A percentile compares a stretch with the other conserved stretches of the same genome.
Evolutionary conservation across 2,113 vertebrate genomes (phyloP).

Genomic region (Bubalus kerabau): DNA sequence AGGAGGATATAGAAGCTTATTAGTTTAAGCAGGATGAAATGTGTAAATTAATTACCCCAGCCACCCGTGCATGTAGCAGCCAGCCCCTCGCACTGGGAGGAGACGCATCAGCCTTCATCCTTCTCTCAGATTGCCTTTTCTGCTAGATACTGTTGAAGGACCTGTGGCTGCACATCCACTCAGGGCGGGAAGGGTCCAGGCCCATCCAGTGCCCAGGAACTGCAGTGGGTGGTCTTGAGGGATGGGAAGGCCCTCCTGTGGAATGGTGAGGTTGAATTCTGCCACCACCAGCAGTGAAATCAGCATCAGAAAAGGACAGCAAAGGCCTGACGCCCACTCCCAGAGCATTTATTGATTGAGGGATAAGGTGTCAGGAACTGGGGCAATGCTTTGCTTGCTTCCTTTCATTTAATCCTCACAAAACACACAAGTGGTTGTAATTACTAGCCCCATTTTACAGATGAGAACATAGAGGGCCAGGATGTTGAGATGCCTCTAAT

Average conservation of each 20-base stretch:
- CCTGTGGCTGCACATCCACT: background rate
- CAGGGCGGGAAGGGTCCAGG: rapidly evolving
- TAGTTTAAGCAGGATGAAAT: conserved; percentile 64
- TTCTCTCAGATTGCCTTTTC: background rate
- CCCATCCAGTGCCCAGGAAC: background rate
- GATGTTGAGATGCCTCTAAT: background rate
- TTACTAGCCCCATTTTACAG: background rate
- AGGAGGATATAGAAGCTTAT: conserved; percentile 42
- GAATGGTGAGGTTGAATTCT: background rate
- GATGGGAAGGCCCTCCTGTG: background rate
- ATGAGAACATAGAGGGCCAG: background rate
- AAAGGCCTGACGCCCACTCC: rapidly evolving
- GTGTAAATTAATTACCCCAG: conserved; percentile 69
- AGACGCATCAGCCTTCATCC: background rate
- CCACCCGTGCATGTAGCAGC: background rate
- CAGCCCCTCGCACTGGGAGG: background rate
- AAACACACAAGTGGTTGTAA: background rate
- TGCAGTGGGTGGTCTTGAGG: background rate
- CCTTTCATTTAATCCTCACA: background rate
- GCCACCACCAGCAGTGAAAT: background rate
- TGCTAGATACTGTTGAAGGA: background rate
- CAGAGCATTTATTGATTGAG: rapidly evolving
- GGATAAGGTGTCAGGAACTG: no score
- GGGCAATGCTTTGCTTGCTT: background rate
- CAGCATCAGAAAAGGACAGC: background rate